Evolutionary conservation across 1,140 invertebrate species (phyloP).

Genomic region (Heterodera carotae): DNA sequence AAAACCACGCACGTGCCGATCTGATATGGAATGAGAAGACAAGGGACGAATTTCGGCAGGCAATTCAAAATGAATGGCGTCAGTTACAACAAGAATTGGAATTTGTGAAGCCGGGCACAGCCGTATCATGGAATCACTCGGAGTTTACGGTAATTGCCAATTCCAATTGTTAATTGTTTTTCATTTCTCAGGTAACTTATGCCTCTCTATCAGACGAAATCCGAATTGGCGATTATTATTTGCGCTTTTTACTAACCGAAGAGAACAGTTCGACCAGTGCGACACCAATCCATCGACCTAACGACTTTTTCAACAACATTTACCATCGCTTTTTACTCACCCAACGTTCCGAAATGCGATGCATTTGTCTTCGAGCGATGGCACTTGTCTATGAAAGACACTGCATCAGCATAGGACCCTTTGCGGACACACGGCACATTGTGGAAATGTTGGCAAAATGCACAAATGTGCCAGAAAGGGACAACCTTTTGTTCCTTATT

Average conservation of each 20-base stretch:
- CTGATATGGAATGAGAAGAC: conserved; percentile 98
- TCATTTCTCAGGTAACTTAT: conserved; percentile 74
- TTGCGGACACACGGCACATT: conserved; percentile 95
- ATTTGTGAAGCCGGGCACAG: conserved; percentile 69
- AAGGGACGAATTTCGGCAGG: conserved; percentile 70
- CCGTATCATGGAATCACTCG: conserved; percentile 93
- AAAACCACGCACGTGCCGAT: conserved; percentile 91
- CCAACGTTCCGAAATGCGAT: conserved; percentile 85
- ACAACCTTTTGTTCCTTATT: conserved; percentile 50
- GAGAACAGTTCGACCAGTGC: conserved; percentile 75
- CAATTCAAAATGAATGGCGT: conserved; percentile 88
- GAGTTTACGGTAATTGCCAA: conserved; percentile 70
- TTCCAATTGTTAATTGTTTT: conserved; percentile 11
- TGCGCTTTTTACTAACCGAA: conserved; percentile 88
- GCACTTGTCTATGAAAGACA: conserved; percentile 93
- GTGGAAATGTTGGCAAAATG: conserved; percentile 85
- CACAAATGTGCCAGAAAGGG: conserved; percentile 53
- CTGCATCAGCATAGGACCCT: conserved; percentile 92
- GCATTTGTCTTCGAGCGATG: conserved; percentile 91
- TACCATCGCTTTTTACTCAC: conserved; percentile 94
- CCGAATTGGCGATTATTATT: conserved; percentile 96
- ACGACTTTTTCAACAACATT: conserved; percentile 94
- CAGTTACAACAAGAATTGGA: conserved; percentile 87
- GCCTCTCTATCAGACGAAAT: conserved; percentile 91
- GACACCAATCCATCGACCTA: conserved; percentile 83